phyloP scores from a whole-genome alignment of 2,888 invertebrate species.

The Thymelicus sylvestris region DNA sequence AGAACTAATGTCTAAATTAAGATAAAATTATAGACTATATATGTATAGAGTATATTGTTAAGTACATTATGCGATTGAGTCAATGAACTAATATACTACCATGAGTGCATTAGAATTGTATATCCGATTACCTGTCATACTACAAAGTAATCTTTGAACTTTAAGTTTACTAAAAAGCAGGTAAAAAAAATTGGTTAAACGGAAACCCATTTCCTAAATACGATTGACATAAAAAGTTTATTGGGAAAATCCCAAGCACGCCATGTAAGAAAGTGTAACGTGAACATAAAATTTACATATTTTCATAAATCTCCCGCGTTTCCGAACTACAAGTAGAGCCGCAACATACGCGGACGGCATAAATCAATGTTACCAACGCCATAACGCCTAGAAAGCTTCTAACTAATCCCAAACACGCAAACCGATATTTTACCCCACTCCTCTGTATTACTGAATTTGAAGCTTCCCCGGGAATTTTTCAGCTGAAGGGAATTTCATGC shows the following conservation, averaged over 20 bases:
- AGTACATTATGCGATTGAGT: too few relatives aligned
- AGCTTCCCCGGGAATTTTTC: too few relatives aligned
- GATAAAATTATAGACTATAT: too few relatives aligned
- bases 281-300: slow-evolving; percentile 47
- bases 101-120: too few relatives aligned
- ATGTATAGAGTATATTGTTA: neutral
- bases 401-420: slow-evolving; percentile 71
- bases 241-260: neutral
- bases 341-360: slow-evolving; percentile 49
- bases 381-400: slow-evolving; percentile 51
- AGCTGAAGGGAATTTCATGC: too few relatives aligned
- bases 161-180: too few relatives aligned
- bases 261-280: slow-evolving; percentile 9
- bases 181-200: too few relatives aligned
- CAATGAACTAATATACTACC: too few relatives aligned
- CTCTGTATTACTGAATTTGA: neutral
- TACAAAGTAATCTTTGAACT: too few relatives aligned
- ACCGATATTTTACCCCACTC: slow-evolving; percentile 64
- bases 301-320: slow-evolving; percentile 49
- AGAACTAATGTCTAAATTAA: too few relatives aligned
- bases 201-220: too few relatives aligned
- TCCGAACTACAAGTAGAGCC: slow-evolving; percentile 43
- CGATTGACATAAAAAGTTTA: neutral
- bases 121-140: too few relatives aligned
- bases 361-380: slow-evolving; percentile 57